phyloP scores from a whole-genome alignment of 2,113 vertebrate genomes.

The Rhinoderma darwinii region DNA sequence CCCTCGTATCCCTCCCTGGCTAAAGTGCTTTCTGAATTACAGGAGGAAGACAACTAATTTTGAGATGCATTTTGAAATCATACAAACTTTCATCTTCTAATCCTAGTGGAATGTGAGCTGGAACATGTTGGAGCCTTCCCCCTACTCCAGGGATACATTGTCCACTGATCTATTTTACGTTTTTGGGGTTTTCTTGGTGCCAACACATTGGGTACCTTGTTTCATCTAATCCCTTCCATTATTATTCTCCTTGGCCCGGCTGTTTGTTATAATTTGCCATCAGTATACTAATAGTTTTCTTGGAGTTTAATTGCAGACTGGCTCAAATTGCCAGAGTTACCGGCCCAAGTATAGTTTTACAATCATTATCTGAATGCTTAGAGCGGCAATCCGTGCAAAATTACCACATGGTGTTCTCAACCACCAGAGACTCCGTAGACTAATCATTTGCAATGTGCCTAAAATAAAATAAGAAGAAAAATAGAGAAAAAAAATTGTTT shows the following conservation, averaged over 20 bases:
- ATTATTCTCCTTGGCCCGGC: not conserved
- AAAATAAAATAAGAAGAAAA: not conserved
- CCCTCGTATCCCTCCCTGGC: not conserved
- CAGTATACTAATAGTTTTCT: conserved; percentile 40
- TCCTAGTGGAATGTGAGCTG: conserved; percentile 34
- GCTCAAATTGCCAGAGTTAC: conserved; percentile 1
- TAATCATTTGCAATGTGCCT: conserved; percentile 62
- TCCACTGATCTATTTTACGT: not conserved
- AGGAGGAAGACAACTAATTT: conserved; percentile 29
- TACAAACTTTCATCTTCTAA: conserved; percentile 39
- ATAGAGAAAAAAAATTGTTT: not conserved
- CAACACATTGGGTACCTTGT: conserved; percentile 15
- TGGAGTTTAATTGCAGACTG: conserved; percentile 26
- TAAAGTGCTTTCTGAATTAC: not conserved
- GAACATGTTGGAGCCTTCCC: not conserved
- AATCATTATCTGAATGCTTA: conserved; percentile 54
- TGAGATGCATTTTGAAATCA: conserved; percentile 24
- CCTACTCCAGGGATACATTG: conserved; percentile 22
- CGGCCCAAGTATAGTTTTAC: conserved; percentile 47
- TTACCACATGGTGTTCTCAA: conserved; percentile 62
- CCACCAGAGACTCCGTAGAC: conserved; percentile 61
- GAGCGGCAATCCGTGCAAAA: conserved; percentile 45
- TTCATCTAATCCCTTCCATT: conserved; percentile 10
- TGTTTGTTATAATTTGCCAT: conserved; percentile 37
- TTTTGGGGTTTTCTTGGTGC: not conserved